Conservation (phyloP, 2,797 vertebrate genomes). For the Xiphophorus birchmanni region DNA sequence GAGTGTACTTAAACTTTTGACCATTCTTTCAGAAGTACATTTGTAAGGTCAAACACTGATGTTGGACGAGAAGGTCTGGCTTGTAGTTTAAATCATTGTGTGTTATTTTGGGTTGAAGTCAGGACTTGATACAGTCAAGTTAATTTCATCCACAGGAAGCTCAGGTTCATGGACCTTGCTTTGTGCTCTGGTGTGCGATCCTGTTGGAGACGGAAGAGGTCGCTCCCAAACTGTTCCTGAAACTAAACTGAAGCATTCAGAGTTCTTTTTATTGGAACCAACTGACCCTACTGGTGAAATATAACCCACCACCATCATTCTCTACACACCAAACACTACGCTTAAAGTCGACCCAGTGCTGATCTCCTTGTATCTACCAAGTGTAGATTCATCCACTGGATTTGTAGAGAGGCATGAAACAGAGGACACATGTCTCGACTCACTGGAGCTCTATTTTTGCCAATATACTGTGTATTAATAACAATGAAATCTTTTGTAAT, state of each 20-base stretch:
- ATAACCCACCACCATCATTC: not conserved
- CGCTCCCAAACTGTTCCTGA: not conserved
- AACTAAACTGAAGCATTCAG: not conserved
- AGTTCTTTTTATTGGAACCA: not conserved
- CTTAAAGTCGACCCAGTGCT: not conserved
- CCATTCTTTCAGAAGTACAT: not conserved
- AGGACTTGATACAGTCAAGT: not conserved
- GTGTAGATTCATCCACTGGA: not conserved
- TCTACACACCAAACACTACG: not conserved
- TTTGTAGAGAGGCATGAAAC: not conserved
- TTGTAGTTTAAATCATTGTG: too few relatives aligned
- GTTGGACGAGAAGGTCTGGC: not conserved
- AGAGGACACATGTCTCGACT: not conserved
- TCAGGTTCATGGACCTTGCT: not conserved
- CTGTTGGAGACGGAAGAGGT: not conserved
- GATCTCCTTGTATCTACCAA: not conserved
- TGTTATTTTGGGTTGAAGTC: not conserved
- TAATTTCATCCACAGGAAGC: not conserved
- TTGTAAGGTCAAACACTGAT: not conserved
- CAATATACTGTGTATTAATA: not conserved
- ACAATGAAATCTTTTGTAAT: not conserved
- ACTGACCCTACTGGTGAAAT: not conserved
- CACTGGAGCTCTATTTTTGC: not conserved
- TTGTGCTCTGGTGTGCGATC: too few relatives aligned
- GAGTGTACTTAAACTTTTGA: not conserved